Percentiles rank a stretch among this genome's conserved stretches.
These are phyloP conservation scores for Zaprionus vittiger DNA, from an alignment of 1,140 invertebrate species.

Conservation along the genomic window DNA sequence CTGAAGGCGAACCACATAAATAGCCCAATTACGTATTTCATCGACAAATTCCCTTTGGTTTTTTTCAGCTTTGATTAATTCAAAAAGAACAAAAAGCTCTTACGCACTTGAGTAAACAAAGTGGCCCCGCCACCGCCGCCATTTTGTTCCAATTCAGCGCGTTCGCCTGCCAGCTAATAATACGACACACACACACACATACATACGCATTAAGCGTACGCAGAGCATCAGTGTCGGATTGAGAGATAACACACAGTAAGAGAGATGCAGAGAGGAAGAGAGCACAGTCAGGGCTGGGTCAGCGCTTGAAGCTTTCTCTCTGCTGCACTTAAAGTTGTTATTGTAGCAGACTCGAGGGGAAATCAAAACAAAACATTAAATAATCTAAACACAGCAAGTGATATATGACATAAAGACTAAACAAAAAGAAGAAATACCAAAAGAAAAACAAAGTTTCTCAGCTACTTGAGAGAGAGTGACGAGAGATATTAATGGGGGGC, in stretches of 20 bases:
- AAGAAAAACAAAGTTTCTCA: conserved; percentile 33
- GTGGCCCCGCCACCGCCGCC: conserved; percentile 33
- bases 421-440: conserved; percentile 24
- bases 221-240: conserved; percentile 28
- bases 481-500: conserved; percentile 7
- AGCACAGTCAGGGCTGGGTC: conserved; percentile 23
- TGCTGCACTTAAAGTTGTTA: conserved; percentile 10
- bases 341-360: conserved; percentile 3
- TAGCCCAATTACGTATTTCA: conserved; percentile 37
- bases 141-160: conserved; percentile 65
- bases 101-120: conserved; percentile 64
- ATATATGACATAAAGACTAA: conserved; percentile 67
- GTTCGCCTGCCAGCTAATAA: conserved; percentile 39
- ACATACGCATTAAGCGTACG: conserved; percentile 9
- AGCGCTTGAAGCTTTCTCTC: conserved; percentile 34
- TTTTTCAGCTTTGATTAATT: conserved; percentile 51
- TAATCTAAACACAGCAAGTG: conserved; percentile 62
- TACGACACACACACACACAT: conserved; percentile 17
- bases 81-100: conserved; percentile 43
- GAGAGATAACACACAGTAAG: conserved; percentile 30
- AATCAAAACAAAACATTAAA: conserved; percentile 61
- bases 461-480: conserved; percentile 22
- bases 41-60: conserved; percentile 9
- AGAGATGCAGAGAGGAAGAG: neutral
- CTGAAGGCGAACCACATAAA: conserved; percentile 68